These are phyloP conservation scores for Anguilla megastoma DNA, from an alignment of 2,797 vertebrate genomes.

Conservation along the genomic window DNA sequence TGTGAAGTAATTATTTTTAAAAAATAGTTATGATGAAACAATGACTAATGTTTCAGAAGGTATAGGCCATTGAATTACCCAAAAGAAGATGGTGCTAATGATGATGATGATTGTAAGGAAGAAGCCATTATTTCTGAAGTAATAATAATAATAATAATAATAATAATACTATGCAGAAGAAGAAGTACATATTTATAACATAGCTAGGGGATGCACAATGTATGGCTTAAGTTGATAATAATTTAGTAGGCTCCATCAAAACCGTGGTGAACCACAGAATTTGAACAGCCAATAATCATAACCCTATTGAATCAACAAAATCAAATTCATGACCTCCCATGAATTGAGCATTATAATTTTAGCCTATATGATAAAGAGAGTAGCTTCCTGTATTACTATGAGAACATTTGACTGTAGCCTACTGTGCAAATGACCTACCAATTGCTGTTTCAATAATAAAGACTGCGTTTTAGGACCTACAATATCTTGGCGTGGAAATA, in stretches of 20 bases:
- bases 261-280: not conserved
- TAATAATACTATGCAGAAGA: not conserved
- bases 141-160: not conserved
- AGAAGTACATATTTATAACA: not conserved
- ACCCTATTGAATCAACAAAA: not conserved
- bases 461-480: conserved; percentile 30
- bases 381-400: too few species aligned
- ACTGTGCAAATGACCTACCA: not conserved
- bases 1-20: not conserved
- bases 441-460: conserved; percentile 33
- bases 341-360: not conserved
- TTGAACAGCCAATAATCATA: not conserved
- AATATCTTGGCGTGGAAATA: conserved; percentile 38
- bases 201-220: not conserved
- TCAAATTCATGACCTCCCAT: not conserved
- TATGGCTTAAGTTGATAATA: too few species aligned
- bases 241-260: not conserved
- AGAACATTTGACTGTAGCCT: too few species aligned
- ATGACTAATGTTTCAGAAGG: not conserved
- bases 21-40: not conserved
- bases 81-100: not conserved
- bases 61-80: not conserved
- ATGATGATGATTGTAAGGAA: not conserved
- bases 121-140: not conserved
- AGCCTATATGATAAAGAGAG: too few species aligned